Percentiles rank a stretch among this genome's conserved stretches.
Conservation (phyloP, 2,113 vertebrate species). For the Trochalopteron elliotii region DNA sequence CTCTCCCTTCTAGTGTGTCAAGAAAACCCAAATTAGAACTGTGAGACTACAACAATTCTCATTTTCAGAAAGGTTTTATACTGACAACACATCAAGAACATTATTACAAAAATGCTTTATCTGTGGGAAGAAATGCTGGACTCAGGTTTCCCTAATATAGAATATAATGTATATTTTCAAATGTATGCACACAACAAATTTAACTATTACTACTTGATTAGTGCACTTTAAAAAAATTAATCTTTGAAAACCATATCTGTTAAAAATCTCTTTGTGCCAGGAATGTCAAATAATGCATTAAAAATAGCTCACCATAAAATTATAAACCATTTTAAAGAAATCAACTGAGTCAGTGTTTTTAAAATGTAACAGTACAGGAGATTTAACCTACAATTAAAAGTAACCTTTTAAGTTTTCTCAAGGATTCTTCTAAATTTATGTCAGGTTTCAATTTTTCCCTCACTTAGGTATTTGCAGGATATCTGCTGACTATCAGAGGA, state of each 20-base stretch:
- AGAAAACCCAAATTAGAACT: background rate
- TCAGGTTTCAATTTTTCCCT: background rate
- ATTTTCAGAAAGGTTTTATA: background rate
- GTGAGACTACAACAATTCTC: background rate
- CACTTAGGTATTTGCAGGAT: background rate
- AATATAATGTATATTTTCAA: background rate
- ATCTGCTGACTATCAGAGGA: background rate
- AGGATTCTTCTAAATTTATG: background rate
- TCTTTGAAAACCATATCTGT: background rate
- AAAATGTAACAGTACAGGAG: background rate
- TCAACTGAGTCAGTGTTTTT: background rate
- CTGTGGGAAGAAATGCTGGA: background rate
- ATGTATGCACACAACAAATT: background rate
- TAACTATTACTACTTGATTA: background rate
- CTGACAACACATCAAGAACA: background rate
- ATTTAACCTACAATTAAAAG: background rate
- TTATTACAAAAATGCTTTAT: background rate
- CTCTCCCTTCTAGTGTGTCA: background rate
- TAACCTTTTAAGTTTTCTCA: background rate
- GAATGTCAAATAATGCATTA: background rate
- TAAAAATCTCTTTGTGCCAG: background rate
- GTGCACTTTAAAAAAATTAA: background rate
- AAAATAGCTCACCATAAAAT: background rate
- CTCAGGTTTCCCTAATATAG: background rate
- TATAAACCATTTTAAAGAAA: background rate